Percentiles rank a stretch among this genome's conserved stretches.
These are phyloP conservation scores for Ischnura elegans DNA, from an alignment of 2,888 invertebrate genomes.

Conservation along the genomic window DNA sequence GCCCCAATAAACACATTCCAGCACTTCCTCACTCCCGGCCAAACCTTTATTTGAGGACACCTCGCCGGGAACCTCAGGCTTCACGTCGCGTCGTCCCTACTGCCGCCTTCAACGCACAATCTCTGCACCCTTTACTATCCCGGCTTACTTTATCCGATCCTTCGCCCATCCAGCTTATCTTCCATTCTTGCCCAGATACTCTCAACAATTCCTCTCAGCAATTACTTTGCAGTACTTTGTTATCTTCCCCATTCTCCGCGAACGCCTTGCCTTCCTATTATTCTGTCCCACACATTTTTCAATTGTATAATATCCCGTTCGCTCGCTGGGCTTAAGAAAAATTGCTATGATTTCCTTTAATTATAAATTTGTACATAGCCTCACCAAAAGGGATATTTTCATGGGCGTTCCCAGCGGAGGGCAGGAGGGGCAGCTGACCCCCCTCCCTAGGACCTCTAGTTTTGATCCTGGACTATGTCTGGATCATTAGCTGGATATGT, in stretches of 20 bases:
- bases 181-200: not conserved
- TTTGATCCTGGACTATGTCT: no score
- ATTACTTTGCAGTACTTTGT: not conserved
- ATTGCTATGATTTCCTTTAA: no score
- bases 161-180: not conserved
- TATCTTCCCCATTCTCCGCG: not conserved
- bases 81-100: not conserved
- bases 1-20: slow-evolving; percentile 35
- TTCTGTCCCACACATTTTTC: no score
- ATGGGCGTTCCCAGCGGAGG: no score
- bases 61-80: not conserved
- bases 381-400: no score
- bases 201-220: not conserved
- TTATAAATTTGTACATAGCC: no score
- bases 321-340: no score
- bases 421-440: no score
- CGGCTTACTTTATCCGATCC: slow-evolving; percentile 24
- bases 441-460: no score
- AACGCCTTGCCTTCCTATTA: not conserved
- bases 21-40: slow-evolving; percentile 36
- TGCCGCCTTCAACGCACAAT: not conserved
- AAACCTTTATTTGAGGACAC: slow-evolving; percentile 38
- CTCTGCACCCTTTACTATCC: no score
- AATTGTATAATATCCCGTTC: no score
- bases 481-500: no score